Evolutionary conservation across 2,888 invertebrate genomes (phyloP), one percentile per base, ranked within the genome.

Genomic region (Nesidiocoris tenuis): DNA sequence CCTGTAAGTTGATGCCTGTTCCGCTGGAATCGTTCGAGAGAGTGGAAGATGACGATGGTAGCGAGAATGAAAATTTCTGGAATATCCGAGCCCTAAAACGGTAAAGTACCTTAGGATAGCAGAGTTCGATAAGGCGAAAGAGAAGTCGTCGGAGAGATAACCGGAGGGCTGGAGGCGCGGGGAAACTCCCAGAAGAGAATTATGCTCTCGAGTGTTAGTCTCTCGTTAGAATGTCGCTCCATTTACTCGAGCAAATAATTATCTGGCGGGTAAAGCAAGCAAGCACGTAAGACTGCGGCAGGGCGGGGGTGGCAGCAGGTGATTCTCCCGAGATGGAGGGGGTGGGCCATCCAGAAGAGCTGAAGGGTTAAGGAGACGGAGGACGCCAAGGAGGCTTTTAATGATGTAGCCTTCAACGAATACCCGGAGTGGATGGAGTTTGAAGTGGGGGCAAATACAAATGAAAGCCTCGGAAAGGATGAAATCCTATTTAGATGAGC

Each of bases 401-500:
- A 72, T 72, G 72, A 72, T 72, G 72, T 72, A 72, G 72, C 12
- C 39, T 39, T 39, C 39, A 3, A 12, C 72, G 72, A 63, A 72
- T 19, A 12, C 3, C 3, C 39, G 39, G 39, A n/a, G n/a, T n/a
- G n/a, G n/a, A n/a, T 12, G 39, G 39, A 39, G 12, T 12, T 12
- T 39, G 39, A 39, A 39, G 39, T 39, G 39, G 39, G 57, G 72
- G 55, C 61, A 61, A 72, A 72, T 61, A 61, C 61, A 63, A 72
- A 72, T 72, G 72, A 63, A 72, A 61, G 39, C 54, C 54, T 55
- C 54, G 72, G 25, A 24, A 57, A 70, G 68, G 61, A 61, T 72
- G 72, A 72, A 72, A 72, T 72, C 63, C 72, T 72, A 72, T 63
- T 72, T 63, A 63, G 72, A 72, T 72, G 72, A 72, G 72, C 61